A percentile compares a stretch with the other conserved stretches of the same genome.
These are phyloP conservation scores for Pleuronectes platessa DNA, from an alignment of 2,113 vertebrate genomes.

Conservation along the genomic window DNA sequence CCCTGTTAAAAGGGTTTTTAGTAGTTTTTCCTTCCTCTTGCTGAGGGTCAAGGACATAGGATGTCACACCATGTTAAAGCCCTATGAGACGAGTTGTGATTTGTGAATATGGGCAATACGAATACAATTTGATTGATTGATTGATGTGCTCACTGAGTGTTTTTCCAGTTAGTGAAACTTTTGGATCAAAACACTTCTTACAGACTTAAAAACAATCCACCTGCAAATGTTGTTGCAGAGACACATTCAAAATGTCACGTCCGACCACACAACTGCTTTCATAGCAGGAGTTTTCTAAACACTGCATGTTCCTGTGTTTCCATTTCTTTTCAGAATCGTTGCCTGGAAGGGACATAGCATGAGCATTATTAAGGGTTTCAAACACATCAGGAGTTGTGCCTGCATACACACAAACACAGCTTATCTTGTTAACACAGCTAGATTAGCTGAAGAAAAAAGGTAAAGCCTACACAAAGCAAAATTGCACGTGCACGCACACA, in stretches of 20 bases:
- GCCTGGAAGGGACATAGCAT: neutral
- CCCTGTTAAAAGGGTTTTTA: too few relatives aligned
- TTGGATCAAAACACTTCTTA: neutral
- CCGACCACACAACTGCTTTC: neutral
- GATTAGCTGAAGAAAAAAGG: slow-evolving; percentile 32
- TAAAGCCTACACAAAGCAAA: slow-evolving; percentile 21
- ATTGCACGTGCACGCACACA: neutral
- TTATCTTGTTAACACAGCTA: slow-evolving; percentile 27
- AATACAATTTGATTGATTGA: too few relatives aligned
- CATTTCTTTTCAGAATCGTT: slow-evolving; percentile 2
- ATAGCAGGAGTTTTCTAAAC: neutral
- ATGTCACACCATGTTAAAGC: too few relatives aligned
- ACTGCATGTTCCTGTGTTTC: slow-evolving; percentile 10
- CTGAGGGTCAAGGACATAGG: too few relatives aligned
- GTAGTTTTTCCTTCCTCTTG: too few relatives aligned
- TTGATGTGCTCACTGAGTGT: too few relatives aligned
- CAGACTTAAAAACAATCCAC: too few relatives aligned
- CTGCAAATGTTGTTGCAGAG: too few relatives aligned
- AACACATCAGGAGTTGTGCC: slow-evolving; percentile 9
- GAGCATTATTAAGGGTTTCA: neutral
- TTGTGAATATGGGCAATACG: too few relatives aligned
- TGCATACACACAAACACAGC: neutral
- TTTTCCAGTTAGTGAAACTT: too few relatives aligned
- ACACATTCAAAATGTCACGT: neutral
- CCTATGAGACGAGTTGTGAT: too few relatives aligned